These are phyloP conservation scores for Pterophyllum scalare DNA, from an alignment of 2,113 vertebrate species.

Conservation along the genomic window DNA sequence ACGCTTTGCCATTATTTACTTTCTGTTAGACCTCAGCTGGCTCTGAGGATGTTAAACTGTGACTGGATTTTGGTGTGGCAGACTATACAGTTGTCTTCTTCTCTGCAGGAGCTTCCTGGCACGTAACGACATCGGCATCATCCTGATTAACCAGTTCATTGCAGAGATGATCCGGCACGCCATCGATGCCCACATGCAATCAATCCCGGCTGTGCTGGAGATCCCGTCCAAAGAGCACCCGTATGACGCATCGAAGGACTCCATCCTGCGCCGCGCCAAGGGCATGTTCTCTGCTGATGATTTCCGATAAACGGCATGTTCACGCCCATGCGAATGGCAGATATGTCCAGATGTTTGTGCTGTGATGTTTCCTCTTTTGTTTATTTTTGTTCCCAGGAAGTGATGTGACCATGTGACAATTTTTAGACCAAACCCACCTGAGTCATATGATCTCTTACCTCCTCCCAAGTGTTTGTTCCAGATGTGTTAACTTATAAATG, in stretches of 20 bases:
- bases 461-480: constrained; percentile 11
- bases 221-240: constrained; percentile 97
- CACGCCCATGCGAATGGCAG: background rate
- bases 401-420: background rate
- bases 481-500: constrained; percentile 59
- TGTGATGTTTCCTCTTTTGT: background rate
- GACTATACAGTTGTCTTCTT: background rate
- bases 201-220: constrained; percentile 92
- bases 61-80: background rate
- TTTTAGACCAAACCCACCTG: background rate
- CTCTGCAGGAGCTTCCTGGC: constrained; percentile 87
- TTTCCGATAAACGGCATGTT: constrained; percentile 81
- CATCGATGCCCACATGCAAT: constrained; percentile 89
- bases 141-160: constrained; percentile 95
- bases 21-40: background rate
- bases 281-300: constrained; percentile 94
- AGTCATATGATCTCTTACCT: background rate
- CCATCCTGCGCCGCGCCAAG: constrained; percentile 91
- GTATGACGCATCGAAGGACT: constrained; percentile 94
- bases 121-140: constrained; percentile 94
- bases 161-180: constrained; percentile 96
- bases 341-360: background rate
- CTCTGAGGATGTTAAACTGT: constrained; percentile 2
- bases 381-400: constrained; percentile 13
- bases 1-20: background rate